Evolutionary conservation across 2,888 invertebrate species (phyloP).

Genomic region (Vesta saturnalis): DNA sequence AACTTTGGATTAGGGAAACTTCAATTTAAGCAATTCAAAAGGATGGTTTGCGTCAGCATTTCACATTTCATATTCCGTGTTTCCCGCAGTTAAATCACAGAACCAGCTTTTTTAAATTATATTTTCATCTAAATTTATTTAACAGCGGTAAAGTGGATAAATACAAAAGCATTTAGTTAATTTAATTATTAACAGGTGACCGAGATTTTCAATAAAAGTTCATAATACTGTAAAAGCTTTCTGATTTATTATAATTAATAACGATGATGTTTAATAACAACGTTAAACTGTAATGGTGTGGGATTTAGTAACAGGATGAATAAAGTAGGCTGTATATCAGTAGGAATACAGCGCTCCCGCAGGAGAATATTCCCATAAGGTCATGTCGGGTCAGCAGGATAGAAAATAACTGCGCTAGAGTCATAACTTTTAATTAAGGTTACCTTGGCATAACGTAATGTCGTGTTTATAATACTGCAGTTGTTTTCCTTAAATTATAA

Average conservation of each 20-base stretch:
- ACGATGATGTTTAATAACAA: slow-evolving; percentile 15
- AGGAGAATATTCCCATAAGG: slow-evolving; percentile 37
- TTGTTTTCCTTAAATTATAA: slow-evolving; percentile 35
- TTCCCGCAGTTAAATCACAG: no score
- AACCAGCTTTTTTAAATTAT: neutral
- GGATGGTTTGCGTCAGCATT: no score
- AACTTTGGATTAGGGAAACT: no score
- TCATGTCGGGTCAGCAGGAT: slow-evolving; percentile 47
- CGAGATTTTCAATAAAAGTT: neutral
- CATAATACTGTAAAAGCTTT: neutral
- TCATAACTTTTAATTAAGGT: slow-evolving; percentile 52
- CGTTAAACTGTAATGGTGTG: slow-evolving; percentile 10
- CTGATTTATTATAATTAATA: slow-evolving; percentile 12
- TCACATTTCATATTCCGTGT: no score
- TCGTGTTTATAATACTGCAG: slow-evolving; percentile 33
- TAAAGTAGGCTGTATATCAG: slow-evolving; percentile 27
- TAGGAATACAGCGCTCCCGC: slow-evolving; percentile 27
- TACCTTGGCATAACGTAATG: slow-evolving; percentile 37
- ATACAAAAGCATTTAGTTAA: neutral
- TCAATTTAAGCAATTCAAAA: no score
- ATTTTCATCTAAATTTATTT: neutral
- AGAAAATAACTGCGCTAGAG: slow-evolving; percentile 46
- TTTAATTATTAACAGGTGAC: neutral
- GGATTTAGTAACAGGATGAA: slow-evolving; percentile 16
- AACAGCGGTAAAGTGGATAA: neutral